Evolutionary conservation across 2,113 vertebrate species (phyloP).

Genomic region (Calyptommatus sinebrachiatus): DNA sequence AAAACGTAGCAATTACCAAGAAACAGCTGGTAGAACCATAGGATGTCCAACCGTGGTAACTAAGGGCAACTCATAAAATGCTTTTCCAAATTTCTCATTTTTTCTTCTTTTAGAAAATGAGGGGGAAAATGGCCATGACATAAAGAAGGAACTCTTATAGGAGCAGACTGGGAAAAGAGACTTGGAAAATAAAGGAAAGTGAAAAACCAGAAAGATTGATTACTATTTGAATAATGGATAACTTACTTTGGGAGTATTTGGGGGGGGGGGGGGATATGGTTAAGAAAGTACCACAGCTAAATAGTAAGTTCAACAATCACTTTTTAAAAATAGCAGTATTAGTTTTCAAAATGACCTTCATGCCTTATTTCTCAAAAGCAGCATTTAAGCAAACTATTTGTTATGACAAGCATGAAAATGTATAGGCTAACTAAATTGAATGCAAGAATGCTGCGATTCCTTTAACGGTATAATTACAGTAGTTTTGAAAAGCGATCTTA

Average conservation of each 20-base stretch:
- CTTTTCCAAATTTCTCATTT: slow-evolving; percentile 15
- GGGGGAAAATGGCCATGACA: background rate
- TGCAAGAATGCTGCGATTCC: too few relatives aligned
- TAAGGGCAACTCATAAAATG: background rate
- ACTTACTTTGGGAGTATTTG: background rate
- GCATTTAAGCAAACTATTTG: background rate
- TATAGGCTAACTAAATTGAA: background rate
- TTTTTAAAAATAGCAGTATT: background rate
- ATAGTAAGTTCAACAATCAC: background rate
- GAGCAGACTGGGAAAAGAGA: background rate
- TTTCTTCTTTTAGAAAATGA: slow-evolving; percentile 1
- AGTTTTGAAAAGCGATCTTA: background rate
- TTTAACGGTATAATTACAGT: background rate
- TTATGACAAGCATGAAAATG: background rate
- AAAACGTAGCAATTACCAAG: slow-evolving; percentile 36
- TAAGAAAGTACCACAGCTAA: background rate
- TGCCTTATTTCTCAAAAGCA: background rate
- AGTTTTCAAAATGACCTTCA: background rate
- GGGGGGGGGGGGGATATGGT: background rate
- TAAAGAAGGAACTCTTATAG: background rate
- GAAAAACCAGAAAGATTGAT: background rate
- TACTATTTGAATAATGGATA: background rate
- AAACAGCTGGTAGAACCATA: slow-evolving; percentile 16
- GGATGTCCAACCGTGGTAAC: slow-evolving; percentile 10
- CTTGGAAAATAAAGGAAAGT: background rate